Base-by-base conservation (phyloP, 1,140 invertebrate genomes). In the Drosophila pruinosa region DNA sequence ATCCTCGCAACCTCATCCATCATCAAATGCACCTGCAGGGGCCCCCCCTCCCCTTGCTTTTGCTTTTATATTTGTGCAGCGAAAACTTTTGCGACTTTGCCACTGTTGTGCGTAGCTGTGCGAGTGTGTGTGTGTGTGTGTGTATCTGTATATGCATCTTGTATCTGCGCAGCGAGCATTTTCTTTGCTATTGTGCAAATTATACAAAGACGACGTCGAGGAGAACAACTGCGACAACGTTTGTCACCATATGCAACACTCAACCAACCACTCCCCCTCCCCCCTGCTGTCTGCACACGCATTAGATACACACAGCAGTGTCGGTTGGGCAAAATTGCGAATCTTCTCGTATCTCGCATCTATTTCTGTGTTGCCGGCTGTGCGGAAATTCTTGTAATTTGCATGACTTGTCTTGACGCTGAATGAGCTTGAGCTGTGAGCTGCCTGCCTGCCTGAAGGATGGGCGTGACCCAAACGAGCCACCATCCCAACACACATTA, bases 321-420 rank as follows among this genome's bases (percentile, higher is more conserved):
- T 48, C n/a, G n/a, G n/a, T n/a, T n/a, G n/a, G n/a, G 5, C 10
- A 47, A 58, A 56, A 78, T 83, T 85, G 17, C 21, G n/a, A 24
- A 45, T 24, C 31, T 45, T 82, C 68, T n/a, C n/a, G n/a, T n/a
- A n/a, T n/a, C n/a, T n/a, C n/a, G 72, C 72, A 85, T 85, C 81
- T 85, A 85, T 85, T 85, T 85, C 72, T 76, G 78, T 76, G 78
- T 81, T 81, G 72, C 62, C 62, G 38, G 8, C 17, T 67, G 41
- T 76, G 78, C 81, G 81, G 81, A 86, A 85, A 85, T 85, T 77
- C 61, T 82, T 83, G 81, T 85, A 86, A 85, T 80, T 85, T 85
- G 81, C 81, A 85, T 86, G 69, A 78, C 69, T 80, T 69, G 70
- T 43, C 57, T 71, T 48, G 73, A 12, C n/a, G 56, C 41, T 48